Conservation (phyloP, 64 coral and sea anemone species). For the Acropora yongei region DNA sequence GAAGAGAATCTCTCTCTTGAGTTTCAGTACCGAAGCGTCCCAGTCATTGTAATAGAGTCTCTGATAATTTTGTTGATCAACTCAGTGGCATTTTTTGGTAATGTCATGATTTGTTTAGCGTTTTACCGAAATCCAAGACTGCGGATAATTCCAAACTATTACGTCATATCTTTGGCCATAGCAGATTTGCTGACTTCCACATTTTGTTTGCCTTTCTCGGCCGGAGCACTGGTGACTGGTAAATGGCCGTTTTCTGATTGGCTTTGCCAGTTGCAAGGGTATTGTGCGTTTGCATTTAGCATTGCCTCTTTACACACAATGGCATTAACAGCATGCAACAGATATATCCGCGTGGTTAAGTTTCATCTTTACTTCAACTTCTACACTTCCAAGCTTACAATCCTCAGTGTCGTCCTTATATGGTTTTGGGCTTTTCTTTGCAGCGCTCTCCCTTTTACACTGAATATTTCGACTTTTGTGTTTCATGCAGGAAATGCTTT, state of each 20-base stretch:
- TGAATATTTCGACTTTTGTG: conserved; percentile 3
- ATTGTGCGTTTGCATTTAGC: conserved; percentile 32
- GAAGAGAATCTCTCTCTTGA: not conserved
- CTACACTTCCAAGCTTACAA: conserved; percentile 21
- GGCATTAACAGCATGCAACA: conserved; percentile 56
- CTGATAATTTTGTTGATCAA: conserved; percentile 1
- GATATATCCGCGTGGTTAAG: conserved; percentile 56
- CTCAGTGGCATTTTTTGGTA: conserved; percentile 39
- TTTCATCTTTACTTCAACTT: conserved; percentile 41
- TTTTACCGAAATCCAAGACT: conserved; percentile 67
- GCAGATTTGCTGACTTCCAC: conserved; percentile 55
- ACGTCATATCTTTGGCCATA: conserved; percentile 48
- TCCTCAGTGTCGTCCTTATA: not conserved
- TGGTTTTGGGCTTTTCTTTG: conserved; percentile 45
- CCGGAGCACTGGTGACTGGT: conserved; percentile 13
- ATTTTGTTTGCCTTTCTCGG: conserved; percentile 45
- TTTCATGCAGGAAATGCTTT: conserved; percentile 67
- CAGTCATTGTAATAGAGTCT: conserved; percentile 3
- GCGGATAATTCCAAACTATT: conserved; percentile 56
- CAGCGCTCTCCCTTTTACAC: conserved; percentile 26
- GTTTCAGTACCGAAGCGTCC: not conserved
- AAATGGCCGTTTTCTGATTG: conserved; percentile 12
- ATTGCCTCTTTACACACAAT: conserved; percentile 62
- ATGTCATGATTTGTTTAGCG: conserved; percentile 55
- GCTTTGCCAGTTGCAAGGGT: conserved; percentile 40